phyloP scores from a whole-genome alignment of 2,797 vertebrate genomes.

The Vultur gryphus region DNA sequence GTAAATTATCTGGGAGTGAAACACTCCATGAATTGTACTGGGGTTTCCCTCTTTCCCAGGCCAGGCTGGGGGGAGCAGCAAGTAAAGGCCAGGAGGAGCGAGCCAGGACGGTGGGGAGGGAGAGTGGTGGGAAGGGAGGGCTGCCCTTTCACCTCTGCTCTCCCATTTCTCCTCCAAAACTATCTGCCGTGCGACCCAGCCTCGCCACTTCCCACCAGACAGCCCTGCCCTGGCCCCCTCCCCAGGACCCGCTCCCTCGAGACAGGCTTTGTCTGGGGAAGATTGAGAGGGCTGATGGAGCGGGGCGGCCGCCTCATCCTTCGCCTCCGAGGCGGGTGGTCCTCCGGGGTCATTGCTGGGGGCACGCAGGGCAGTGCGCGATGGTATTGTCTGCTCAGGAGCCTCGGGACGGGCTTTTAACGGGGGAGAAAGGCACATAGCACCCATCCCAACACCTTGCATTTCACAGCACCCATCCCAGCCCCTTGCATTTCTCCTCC shows the following conservation, averaged over 20 bases:
- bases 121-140: neutral
- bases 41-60: neutral
- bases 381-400: neutral
- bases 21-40: neutral
- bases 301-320: neutral
- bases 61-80: neutral
- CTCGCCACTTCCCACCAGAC: constrained; percentile 9
- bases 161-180: neutral
- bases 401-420: neutral
- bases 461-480: neutral
- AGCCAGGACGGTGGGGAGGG: neutral
- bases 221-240: neutral
- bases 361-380: neutral
- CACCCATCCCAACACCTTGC: neutral
- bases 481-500: fast-evolving
- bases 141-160: constrained; percentile 27
- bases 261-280: constrained; percentile 34
- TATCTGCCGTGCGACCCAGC: fast-evolving
- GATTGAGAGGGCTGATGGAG: constrained; percentile 18
- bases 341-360: neutral
- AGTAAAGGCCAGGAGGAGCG: neutral
- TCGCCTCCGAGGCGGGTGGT: constrained; percentile 4
- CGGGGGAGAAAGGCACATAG: neutral
- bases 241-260: neutral
- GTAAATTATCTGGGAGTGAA: constrained; percentile 2